Percentiles rank a stretch among this genome's conserved stretches.
Conservation (phyloP, 2,113 vertebrate genomes). For the Nesospiza acunhae region DNA sequence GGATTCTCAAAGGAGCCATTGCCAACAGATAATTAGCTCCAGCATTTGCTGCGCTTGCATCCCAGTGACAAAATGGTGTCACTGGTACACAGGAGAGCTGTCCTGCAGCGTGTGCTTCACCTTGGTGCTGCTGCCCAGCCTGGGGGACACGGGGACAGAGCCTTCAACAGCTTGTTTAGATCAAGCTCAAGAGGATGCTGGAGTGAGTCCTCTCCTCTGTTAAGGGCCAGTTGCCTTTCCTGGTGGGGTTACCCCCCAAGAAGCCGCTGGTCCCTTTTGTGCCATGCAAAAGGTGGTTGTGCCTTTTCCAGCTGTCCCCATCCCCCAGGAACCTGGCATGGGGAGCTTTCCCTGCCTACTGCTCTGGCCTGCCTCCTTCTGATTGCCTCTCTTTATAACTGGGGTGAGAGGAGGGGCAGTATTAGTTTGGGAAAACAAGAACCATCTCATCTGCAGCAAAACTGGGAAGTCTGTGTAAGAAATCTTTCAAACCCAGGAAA, state of each 20-base stretch:
- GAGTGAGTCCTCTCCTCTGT: neutral
- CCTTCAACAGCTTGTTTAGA: neutral
- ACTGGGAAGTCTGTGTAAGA: neutral
- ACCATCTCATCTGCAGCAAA: neutral
- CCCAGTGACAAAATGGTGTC: constrained; percentile 59
- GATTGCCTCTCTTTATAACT: too few species aligned
- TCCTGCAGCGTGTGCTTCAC: accelerated
- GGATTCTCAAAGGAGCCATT: constrained; percentile 25
- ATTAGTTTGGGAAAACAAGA: neutral
- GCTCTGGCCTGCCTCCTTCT: neutral
- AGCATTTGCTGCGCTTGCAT: neutral
- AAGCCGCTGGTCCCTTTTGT: neutral
- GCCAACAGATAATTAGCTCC: neutral
- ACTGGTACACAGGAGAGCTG: constrained; percentile 25
- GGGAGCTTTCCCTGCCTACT: neutral
- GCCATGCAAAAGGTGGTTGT: neutral
- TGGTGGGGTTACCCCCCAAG: accelerated
- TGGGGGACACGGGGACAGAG: neutral
- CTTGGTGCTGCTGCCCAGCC: neutral
- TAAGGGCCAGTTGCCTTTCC: neutral
- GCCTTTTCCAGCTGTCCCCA: neutral
- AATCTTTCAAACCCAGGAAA: neutral
- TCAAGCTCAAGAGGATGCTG: neutral
- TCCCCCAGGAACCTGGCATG: neutral
- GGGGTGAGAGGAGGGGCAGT: neutral